Evolutionary conservation across 2,888 invertebrate genomes (phyloP).

Genomic region (Trichogramma dendrolimi): DNA sequence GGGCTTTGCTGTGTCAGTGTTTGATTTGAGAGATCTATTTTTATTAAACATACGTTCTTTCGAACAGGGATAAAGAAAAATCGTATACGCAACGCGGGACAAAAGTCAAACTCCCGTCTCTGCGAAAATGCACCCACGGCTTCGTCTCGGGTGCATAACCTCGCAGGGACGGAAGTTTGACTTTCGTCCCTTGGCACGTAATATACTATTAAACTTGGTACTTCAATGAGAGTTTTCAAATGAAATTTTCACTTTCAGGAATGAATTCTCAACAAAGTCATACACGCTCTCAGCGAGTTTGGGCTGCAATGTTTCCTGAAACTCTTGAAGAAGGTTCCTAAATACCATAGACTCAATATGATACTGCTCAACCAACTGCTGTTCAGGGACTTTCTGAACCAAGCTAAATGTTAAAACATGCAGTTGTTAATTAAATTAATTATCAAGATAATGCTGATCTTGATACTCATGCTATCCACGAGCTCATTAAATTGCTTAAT

Average conservation of each 20-base stretch:
- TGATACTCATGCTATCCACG: conserved; percentile 93
- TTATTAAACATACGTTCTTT: no score
- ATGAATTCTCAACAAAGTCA: conserved; percentile 96
- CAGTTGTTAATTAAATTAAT: conserved; percentile 96
- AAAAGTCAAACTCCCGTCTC: no score
- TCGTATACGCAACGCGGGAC: no score
- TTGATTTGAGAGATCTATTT: no score
- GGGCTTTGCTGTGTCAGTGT: no score
- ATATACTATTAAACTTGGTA: no score
- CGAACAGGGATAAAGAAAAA: no score
- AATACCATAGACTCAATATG: conserved; percentile 94
- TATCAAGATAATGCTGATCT: conserved; percentile 98
- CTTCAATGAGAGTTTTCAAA: background rate
- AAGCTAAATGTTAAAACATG: conserved; percentile 95
- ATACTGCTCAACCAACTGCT: conserved; percentile 91
- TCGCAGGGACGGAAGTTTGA: no score
- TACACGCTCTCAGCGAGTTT: conserved; percentile 92
- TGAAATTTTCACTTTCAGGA: conserved; percentile 55
- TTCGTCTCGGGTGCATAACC: no score
- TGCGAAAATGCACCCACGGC: no score
- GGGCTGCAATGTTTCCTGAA: conserved; percentile 99
- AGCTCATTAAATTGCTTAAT: no score
- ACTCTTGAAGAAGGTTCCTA: conserved; percentile 95
- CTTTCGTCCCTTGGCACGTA: no score
- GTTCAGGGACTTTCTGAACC: conserved; percentile 95